Evolutionary conservation across 2,113 vertebrate species (phyloP).

Genomic region (Anoura caudifer): DNA sequence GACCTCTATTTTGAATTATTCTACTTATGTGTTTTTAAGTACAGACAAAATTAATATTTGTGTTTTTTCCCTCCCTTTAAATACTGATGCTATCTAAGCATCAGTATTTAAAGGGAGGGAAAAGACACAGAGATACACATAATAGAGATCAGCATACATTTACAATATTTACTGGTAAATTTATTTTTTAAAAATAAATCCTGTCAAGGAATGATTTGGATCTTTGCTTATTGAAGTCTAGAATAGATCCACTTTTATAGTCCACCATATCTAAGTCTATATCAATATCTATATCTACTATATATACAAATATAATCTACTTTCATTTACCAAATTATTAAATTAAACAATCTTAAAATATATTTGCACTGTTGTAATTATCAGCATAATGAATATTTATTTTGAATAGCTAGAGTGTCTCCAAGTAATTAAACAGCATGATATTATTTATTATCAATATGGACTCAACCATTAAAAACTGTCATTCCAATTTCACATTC

Average conservation of each 20-base stretch:
- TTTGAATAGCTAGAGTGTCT: constrained; percentile 37
- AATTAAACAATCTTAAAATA: constrained; percentile 40
- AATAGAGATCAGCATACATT: not conserved
- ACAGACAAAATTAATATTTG: not conserved
- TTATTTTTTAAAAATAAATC: not conserved
- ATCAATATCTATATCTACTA: not conserved
- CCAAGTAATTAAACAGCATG: constrained; percentile 41
- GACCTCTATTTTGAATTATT: not conserved
- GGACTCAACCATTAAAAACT: constrained; percentile 31
- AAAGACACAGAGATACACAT: too few species aligned
- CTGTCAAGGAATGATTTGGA: not conserved
- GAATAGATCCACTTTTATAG: not conserved
- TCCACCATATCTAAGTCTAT: not conserved
- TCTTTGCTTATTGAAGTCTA: not conserved
- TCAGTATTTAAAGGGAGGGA: too few species aligned
- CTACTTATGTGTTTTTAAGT: not conserved
- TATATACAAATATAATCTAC: not conserved
- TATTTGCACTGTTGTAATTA: constrained; percentile 45
- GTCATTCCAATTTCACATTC: constrained; percentile 2
- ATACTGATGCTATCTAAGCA: not conserved
- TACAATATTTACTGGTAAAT: not conserved
- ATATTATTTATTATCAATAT: constrained; percentile 30
- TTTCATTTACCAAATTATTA: constrained; percentile 22
- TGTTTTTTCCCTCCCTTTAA: not conserved
- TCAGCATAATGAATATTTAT: constrained; percentile 11